phyloP scores from a whole-genome alignment of 2,888 invertebrate species.

The Sphecodes monilicornis region DNA sequence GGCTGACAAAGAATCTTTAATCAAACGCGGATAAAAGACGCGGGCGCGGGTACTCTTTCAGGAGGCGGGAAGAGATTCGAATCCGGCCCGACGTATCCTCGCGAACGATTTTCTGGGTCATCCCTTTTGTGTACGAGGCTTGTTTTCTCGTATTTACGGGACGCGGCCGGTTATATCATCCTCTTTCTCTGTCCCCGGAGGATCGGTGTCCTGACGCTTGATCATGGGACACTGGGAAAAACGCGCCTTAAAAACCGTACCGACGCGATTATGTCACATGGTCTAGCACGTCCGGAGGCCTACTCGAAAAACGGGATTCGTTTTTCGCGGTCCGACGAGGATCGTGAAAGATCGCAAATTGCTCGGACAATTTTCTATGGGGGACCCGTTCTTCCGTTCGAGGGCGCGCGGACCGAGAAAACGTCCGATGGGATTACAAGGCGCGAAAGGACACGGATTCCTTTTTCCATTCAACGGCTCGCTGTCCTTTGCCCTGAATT shows the following conservation, averaged over 20 bases:
- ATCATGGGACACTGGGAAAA: conserved; percentile 48
- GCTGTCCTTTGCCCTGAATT: background rate
- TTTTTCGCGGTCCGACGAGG: conserved; percentile 69
- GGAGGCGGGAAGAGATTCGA: conserved; percentile 20
- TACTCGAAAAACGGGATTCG: conserved; percentile 51
- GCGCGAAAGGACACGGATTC: conserved; percentile 60
- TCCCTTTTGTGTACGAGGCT: conserved; percentile 61
- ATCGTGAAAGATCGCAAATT: conserved; percentile 81
- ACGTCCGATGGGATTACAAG: conserved; percentile 69
- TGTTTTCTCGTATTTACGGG: conserved; percentile 65
- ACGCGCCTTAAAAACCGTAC: conserved; percentile 58
- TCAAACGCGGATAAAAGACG: conserved; percentile 59
- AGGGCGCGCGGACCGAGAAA: conserved; percentile 50
- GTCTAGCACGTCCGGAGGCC: conserved; percentile 76
- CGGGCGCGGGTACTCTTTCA: conserved; percentile 24
- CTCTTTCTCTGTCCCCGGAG: conserved; percentile 32
- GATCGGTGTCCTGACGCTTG: conserved; percentile 54
- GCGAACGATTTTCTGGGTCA: conserved; percentile 67
- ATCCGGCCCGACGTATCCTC: conserved; percentile 32
- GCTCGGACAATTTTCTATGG: conserved; percentile 80
- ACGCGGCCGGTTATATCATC: conserved; percentile 41
- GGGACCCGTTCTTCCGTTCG: conserved; percentile 67
- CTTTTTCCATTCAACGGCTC: background rate
- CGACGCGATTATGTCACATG: conserved; percentile 81
- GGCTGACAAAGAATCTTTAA: conserved; percentile 59